These are phyloP conservation scores for Noctua fimbriata DNA, from an alignment of 2,888 invertebrate genomes.

Conservation along the genomic window DNA sequence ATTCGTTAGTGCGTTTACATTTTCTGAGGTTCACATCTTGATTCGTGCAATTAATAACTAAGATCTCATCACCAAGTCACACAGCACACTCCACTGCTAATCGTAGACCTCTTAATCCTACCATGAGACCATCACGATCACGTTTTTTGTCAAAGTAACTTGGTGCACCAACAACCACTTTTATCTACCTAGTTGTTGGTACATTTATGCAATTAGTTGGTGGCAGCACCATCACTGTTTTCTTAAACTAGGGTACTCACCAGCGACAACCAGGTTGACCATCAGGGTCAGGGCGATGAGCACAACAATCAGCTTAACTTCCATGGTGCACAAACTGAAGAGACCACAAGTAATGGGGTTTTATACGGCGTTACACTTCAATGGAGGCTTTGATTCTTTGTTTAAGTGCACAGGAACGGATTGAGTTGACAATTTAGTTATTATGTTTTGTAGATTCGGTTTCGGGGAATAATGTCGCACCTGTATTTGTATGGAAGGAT, in stretches of 20 bases:
- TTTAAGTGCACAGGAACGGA: slow-evolving; percentile 71
- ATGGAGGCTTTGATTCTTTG: slow-evolving; percentile 74
- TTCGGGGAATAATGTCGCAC: neutral
- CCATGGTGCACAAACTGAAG: slow-evolving; percentile 71
- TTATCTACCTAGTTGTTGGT: neutral
- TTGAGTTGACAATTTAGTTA: slow-evolving; percentile 31
- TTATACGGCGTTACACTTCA: slow-evolving; percentile 80
- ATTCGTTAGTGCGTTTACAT: neutral
- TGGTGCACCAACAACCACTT: neutral
- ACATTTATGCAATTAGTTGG: neutral
- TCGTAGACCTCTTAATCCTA: neutral
- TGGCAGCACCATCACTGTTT: neutral
- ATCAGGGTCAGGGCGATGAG: slow-evolving; percentile 66
- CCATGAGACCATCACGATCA: neutral
- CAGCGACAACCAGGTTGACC: slow-evolving; percentile 72
- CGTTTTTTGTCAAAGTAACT: neutral
- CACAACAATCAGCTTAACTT: slow-evolving; percentile 70
- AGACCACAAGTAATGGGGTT: slow-evolving; percentile 39
- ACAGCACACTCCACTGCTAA: neutral
- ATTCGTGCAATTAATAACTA: neutral
- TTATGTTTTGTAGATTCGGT: neutral
- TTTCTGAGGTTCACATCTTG: neutral
- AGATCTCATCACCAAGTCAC: neutral
- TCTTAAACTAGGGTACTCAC: slow-evolving; percentile 70
- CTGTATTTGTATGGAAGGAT: neutral